A percentile compares a stretch with the other conserved stretches of the same genome.
Evolutionary conservation across 2,797 vertebrate species (phyloP).

Genomic region (Euphonia xanthogaster): DNA sequence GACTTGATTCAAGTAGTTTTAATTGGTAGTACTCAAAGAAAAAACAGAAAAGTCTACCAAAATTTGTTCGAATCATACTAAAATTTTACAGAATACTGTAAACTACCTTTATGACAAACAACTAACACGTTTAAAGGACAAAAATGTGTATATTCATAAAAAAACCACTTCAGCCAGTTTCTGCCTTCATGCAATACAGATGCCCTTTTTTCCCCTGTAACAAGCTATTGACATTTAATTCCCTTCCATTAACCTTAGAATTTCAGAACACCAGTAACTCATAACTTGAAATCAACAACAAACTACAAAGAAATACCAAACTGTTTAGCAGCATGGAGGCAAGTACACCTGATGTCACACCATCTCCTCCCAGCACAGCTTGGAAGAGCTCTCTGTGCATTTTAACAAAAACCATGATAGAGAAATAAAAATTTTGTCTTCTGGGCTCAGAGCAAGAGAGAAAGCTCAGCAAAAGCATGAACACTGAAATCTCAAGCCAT

Average conservation of each 20-base stretch:
- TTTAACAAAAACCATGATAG: accelerated
- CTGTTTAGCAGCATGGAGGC: neutral
- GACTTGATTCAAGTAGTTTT: neutral
- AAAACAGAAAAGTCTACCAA: neutral
- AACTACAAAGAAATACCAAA: accelerated
- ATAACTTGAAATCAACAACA: neutral
- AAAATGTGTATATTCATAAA: accelerated
- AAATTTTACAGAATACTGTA: accelerated
- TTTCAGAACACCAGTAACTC: neutral
- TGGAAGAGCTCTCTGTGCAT: accelerated
- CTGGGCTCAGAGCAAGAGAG: accelerated
- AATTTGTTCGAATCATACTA: neutral
- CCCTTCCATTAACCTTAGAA: neutral
- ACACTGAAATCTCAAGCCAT: accelerated
- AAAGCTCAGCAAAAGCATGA: accelerated
- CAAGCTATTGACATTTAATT: neutral
- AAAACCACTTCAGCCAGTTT: neutral
- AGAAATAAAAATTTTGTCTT: neutral
- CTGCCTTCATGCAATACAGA: neutral
- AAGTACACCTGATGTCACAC: accelerated
- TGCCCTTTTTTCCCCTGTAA: neutral
- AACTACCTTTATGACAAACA: accelerated
- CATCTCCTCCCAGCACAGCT: accelerated
- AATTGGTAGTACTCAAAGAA: neutral
- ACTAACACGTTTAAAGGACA: neutral